phyloP scores from a whole-genome alignment of 2,113 vertebrate species.

The Melanerpes aurifrons region DNA sequence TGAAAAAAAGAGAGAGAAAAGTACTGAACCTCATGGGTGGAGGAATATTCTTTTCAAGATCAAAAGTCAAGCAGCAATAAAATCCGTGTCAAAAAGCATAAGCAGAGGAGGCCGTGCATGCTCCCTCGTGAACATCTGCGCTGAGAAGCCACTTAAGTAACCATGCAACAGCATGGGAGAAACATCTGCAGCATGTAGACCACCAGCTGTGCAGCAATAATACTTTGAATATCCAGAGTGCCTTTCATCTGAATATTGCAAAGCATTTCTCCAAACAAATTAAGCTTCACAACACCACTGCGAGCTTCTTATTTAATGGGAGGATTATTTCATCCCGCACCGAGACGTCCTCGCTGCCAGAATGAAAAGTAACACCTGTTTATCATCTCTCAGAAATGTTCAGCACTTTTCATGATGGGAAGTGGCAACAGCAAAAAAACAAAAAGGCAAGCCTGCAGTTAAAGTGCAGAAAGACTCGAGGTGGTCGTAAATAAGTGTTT shows the following conservation, averaged over 20 bases:
- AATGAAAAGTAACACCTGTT: constrained; percentile 65
- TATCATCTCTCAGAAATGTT: constrained; percentile 20
- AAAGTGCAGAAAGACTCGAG: constrained; percentile 13
- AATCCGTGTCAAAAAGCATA: constrained; percentile 54
- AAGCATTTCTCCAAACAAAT: constrained; percentile 68
- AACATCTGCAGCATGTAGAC: constrained; percentile 48
- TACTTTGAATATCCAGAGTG: constrained; percentile 56
- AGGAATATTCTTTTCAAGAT: constrained; percentile 58
- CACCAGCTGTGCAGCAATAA: constrained; percentile 48
- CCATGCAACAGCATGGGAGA: constrained; percentile 54
- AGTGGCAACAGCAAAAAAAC: background rate
- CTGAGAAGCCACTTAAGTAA: constrained; percentile 49
- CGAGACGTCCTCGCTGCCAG: constrained; percentile 2
- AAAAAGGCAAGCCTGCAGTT: background rate
- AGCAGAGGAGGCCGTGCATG: constrained; percentile 10
- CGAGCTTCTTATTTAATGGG: constrained; percentile 53
- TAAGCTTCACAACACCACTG: constrained; percentile 55
- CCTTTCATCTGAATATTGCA: constrained; percentile 68
- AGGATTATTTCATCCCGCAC: constrained; percentile 60
- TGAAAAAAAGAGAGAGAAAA: background rate
- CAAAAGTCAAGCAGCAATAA: constrained; percentile 73
- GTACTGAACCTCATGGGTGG: background rate
- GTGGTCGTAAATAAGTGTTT: constrained; percentile 8
- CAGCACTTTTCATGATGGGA: background rate
- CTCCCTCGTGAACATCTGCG: constrained; percentile 51